phyloP scores from a whole-genome alignment of 2,888 invertebrate species.

The Rhodophaea formosa region DNA sequence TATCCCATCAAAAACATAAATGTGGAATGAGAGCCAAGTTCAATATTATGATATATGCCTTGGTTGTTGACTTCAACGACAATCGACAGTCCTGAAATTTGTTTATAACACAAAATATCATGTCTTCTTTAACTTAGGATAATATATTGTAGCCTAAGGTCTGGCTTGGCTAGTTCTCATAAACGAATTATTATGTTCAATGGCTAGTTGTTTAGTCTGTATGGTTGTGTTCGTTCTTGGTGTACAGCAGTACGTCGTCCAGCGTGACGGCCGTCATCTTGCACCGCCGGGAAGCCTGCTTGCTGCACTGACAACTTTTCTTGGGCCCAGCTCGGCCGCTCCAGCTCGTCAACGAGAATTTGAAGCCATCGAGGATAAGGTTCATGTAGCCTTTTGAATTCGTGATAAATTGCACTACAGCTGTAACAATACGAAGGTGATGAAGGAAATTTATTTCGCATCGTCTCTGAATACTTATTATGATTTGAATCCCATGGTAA shows the following conservation, averaged over 20 bases:
- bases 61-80: too few species aligned
- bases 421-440: background rate
- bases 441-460: background rate
- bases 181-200: too few species aligned
- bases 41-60: too few species aligned
- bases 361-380: background rate
- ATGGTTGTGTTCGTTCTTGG: background rate
- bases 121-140: too few species aligned
- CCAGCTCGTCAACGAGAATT: background rate
- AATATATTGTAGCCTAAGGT: too few species aligned
- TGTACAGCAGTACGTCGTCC: background rate
- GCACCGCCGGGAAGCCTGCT: background rate
- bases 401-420: background rate
- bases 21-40: too few species aligned
- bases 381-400: background rate
- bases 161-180: too few species aligned
- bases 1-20: too few species aligned
- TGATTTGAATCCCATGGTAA: background rate
- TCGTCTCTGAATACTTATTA: background rate
- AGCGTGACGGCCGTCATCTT: background rate
- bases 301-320: background rate
- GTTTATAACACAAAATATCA: too few species aligned
- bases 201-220: background rate
- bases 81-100: too few species aligned
- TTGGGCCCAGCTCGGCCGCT: background rate